Evolutionary conservation across 2,113 vertebrate species (phyloP).

Genomic region (Leptodactylus fuscus): DNA sequence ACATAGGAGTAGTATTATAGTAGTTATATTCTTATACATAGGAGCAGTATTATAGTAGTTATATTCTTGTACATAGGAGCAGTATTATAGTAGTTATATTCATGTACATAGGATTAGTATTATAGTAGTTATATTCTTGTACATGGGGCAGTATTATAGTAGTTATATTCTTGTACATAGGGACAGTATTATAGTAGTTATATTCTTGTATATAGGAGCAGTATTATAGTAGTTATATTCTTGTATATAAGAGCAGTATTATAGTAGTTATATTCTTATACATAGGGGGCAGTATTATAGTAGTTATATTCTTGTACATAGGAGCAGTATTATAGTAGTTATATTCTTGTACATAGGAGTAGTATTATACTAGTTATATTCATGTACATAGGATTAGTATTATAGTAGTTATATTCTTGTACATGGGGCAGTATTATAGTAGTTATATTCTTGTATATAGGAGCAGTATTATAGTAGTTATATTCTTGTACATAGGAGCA

Average conservation of each 20-base stretch:
- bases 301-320: background rate
- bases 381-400: background rate
- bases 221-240: constrained; percentile 8
- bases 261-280: too few relatives aligned
- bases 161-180: background rate
- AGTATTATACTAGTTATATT: constrained; percentile 1
- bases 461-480: too few relatives aligned
- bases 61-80: background rate
- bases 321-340: background rate
- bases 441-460: background rate
- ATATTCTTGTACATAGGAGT: background rate
- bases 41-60: constrained; percentile 14
- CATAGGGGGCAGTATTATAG: too few relatives aligned
- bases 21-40: too few relatives aligned
- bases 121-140: too few relatives aligned
- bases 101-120: background rate
- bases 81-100: constrained; percentile 14
- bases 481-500: too few relatives aligned
- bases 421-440: constrained; percentile 4
- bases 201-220: background rate
- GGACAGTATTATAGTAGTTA: background rate
- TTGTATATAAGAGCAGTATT: background rate
- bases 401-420: too few relatives aligned
- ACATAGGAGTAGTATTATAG: too few relatives aligned
- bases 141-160: too few relatives aligned